Evolutionary conservation across 2,888 invertebrate genomes (phyloP), one percentile per base, ranked within the genome.

Genomic region (Chironomus riparius): DNA sequence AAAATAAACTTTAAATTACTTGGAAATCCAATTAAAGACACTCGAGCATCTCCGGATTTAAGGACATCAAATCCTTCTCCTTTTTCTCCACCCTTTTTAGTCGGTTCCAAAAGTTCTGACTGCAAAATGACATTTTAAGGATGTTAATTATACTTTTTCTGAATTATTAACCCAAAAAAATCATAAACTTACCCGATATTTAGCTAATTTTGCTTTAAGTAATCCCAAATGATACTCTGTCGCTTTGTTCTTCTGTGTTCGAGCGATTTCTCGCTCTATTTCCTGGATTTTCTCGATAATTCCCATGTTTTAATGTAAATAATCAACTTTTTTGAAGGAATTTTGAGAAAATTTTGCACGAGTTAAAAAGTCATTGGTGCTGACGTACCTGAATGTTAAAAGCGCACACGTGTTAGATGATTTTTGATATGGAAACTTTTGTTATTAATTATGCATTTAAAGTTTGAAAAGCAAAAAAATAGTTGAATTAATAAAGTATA

Each of bases 61-160:
- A 98, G 88, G 10, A 99, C 99, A 90, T 99, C 99, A 85, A 99
- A 99, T 0, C 99, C 99, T 85, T 95, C 95, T 22, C 97, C 97
- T 83, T 98, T 98, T 79, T 95, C 96, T 4, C 91, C 88, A 4
- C 91, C 88, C 84, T 98, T 98, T 80, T 97, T 95, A 0, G 93
- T 87, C 0, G 98, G 98, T 82, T 99, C 98, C 77, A 99, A 84
- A 62, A 99, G 85, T 83, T 98, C 68, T 48, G 74, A 18, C 72
- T 72, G 13, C 1, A 62, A 72, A 18, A 18, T 24, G 15, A 69
- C 10, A 1, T 38, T 38, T 4, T 50, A 4, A 50, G 1, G 7
- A 15, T 50, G 13, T 50, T 56, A 56, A 13, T 18, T 12, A 18
- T 1, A 15, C 3, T 56, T n/a, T 38, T 38, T 7, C 38, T 4